These are phyloP conservation scores for Drosophila parabipectinata DNA, from an alignment of 1,140 invertebrate genomes.

Conservation along the genomic window DNA sequence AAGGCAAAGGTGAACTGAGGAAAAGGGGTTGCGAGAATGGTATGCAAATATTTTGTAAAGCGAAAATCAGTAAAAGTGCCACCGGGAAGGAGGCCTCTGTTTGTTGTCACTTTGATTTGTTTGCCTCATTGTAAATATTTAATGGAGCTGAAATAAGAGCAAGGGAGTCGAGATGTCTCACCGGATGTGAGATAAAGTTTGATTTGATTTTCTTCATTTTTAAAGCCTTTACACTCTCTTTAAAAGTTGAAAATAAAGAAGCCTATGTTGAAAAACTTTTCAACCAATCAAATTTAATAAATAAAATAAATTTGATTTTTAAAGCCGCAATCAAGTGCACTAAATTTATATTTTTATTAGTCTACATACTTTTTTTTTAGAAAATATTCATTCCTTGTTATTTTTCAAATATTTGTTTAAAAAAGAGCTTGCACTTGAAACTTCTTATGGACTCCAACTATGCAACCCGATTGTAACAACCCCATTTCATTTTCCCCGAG, in stretches of 20 bases:
- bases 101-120: constrained; percentile 80
- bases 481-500: constrained; percentile 34
- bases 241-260: not conserved
- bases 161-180: constrained; percentile 23
- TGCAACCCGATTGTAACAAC: constrained; percentile 15
- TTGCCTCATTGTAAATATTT: constrained; percentile 73
- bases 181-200: constrained; percentile 5
- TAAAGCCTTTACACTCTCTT: not conserved
- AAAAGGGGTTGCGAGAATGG: constrained; percentile 32
- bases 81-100: constrained; percentile 25
- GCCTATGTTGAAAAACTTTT: not conserved
- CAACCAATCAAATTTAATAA: not conserved
- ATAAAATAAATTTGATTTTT: not conserved
- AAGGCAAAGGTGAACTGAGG: not conserved
- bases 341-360: constrained; percentile 18
- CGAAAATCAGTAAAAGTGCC: constrained; percentile 68
- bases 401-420: constrained; percentile 22
- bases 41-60: constrained; percentile 77
- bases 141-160: constrained; percentile 71
- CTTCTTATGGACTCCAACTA: not conserved
- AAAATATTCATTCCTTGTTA: not conserved
- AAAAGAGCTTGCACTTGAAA: not conserved
- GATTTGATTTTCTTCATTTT: constrained; percentile 1
- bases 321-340: too few species aligned
- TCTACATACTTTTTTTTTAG: not conserved